These are phyloP conservation scores for Cheilosia urbana DNA, from an alignment of 2,888 invertebrate genomes.

Conservation along the genomic window DNA sequence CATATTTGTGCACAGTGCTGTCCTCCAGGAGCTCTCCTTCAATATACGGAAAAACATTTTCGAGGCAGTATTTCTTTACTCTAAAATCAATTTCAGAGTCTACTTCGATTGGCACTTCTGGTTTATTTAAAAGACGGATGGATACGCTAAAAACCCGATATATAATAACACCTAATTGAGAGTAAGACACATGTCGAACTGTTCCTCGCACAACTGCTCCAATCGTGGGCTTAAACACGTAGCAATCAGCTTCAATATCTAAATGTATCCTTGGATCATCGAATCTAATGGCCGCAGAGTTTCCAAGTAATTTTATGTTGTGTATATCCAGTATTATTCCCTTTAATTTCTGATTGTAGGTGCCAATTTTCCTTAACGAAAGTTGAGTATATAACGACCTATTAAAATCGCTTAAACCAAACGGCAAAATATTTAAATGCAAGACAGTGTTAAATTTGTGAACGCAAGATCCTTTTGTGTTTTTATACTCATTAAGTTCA, in stretches of 20 bases:
- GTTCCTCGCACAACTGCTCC: conserved; percentile 85
- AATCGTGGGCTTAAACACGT: conserved; percentile 86
- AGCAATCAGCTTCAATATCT: conserved; percentile 87
- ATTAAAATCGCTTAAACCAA: conserved; percentile 84
- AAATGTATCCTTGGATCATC: conserved; percentile 86
- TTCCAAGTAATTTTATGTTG: conserved; percentile 85
- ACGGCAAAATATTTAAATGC: conserved; percentile 85
- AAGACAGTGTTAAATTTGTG: conserved; percentile 83
- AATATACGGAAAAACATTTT: conserved; percentile 81
- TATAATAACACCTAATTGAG: conserved; percentile 87
- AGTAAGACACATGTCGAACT: conserved; percentile 85
- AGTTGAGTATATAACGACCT: conserved; percentile 84
- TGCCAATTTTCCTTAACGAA: conserved; percentile 84
- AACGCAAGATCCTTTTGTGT: conserved; percentile 85
- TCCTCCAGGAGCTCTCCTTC: conserved; percentile 81
- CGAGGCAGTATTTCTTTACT: conserved; percentile 81
- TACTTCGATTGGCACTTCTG: conserved; percentile 80
- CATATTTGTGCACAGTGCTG: background rate
- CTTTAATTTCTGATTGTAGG: conserved; percentile 85
- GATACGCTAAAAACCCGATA: conserved; percentile 88
- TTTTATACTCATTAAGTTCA: conserved; percentile 84
- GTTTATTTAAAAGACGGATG: conserved; percentile 83
- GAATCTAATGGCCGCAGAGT: conserved; percentile 84
- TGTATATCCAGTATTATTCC: conserved; percentile 87
- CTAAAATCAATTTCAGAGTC: conserved; percentile 83